A percentile compares a stretch with the other conserved stretches of the same genome.
Conservation (phyloP, 2,113 vertebrate genomes). For the Hippoglossus stenolepis region DNA sequence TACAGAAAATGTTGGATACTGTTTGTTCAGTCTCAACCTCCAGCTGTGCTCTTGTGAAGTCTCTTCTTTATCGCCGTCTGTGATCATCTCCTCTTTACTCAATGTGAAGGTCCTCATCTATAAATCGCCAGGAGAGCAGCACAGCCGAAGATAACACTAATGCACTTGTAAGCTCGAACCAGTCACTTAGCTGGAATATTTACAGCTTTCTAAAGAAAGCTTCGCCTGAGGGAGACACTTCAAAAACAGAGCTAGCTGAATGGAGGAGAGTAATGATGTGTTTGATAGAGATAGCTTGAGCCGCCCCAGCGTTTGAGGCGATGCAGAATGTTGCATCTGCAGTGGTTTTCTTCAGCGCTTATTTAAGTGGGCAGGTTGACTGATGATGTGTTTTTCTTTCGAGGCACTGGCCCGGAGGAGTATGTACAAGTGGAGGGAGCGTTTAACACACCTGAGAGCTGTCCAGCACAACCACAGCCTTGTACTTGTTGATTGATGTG, state of each 20-base stretch:
- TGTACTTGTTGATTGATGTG: conserved; percentile 14
- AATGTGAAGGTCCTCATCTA: conserved; percentile 34
- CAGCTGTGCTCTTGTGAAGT: conserved; percentile 32
- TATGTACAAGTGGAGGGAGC: conserved; percentile 24
- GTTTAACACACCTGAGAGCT: conserved; percentile 27
- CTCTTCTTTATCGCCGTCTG: conserved; percentile 30
- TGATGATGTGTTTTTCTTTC: conserved; percentile 43
- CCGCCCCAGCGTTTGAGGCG: conserved; percentile 48
- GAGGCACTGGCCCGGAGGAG: conserved; percentile 17
- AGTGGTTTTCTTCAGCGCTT: conserved; percentile 30
- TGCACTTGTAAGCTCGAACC: conserved; percentile 58
- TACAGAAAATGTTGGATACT: conserved; percentile 7
- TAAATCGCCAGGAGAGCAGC: conserved; percentile 54
- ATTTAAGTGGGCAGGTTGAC: conserved; percentile 30
- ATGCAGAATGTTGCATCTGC: conserved; percentile 27
- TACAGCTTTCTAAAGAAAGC: conserved; percentile 56
- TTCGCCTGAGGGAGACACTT: conserved; percentile 46
- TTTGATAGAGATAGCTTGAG: conserved; percentile 52
- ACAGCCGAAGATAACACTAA: conserved; percentile 59
- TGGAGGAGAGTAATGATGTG: conserved; percentile 59
- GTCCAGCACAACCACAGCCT: conserved; percentile 21
- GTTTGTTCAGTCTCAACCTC: conserved; percentile 26
- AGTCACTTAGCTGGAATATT: conserved; percentile 67
- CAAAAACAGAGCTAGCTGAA: conserved; percentile 58
- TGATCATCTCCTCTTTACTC: conserved; percentile 40